phyloP scores from a whole-genome alignment of 2,113 vertebrate genomes.

The Glareola pratincola region DNA sequence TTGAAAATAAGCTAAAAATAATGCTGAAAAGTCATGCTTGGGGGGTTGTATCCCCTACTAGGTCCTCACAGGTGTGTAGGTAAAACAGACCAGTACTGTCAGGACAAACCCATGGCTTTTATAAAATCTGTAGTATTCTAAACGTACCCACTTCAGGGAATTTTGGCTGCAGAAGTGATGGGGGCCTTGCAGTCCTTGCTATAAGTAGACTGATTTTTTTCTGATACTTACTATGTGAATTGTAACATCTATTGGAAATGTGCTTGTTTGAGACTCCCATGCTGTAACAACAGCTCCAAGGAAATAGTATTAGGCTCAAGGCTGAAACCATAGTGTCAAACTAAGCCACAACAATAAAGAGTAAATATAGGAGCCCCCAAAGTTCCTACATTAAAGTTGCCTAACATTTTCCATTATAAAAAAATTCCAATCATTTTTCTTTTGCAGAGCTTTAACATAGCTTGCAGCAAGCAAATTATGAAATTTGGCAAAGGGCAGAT shows the following conservation, averaged over 20 bases:
- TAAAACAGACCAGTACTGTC: not conserved
- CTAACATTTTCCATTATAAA: not conserved
- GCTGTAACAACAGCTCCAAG: not conserved
- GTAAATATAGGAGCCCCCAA: not conserved
- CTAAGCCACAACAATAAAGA: not conserved
- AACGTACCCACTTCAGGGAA: not conserved
- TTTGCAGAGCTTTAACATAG: not conserved
- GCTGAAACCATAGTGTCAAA: not conserved
- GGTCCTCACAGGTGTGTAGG: not conserved
- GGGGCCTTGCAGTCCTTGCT: not conserved
- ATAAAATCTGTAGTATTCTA: not conserved
- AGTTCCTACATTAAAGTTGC: not conserved
- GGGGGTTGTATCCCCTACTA: not conserved
- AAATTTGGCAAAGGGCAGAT: not conserved
- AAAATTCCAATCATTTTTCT: not conserved
- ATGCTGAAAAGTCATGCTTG: not conserved
- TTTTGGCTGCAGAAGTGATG: not conserved
- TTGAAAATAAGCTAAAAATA: not conserved
- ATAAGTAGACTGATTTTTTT: not conserved
- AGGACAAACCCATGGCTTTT: not conserved
- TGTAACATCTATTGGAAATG: not conserved
- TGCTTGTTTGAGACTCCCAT: not conserved
- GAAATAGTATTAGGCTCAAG: not conserved
- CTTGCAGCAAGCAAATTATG: not conserved
- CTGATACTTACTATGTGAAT: not conserved